Conservation (phyloP, 92 coral and sea anemone genomes). For the Chrysogorgia sp. region DNA sequence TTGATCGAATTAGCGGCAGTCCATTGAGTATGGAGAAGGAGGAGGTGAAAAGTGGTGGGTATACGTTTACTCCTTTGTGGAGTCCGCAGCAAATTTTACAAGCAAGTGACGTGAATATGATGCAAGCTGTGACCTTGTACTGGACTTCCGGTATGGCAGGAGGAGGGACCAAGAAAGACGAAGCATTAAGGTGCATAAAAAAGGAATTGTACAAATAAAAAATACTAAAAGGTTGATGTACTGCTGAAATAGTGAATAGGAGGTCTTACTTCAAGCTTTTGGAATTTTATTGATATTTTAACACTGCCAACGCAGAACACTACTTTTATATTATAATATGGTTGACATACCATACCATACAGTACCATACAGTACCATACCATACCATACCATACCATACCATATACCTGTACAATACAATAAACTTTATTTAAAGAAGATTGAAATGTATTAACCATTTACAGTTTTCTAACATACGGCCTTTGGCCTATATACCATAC, state of each 20-base stretch:
- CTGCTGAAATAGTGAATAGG: too few species aligned
- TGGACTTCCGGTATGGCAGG: constrained; percentile 69
- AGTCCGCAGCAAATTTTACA: constrained; percentile 67
- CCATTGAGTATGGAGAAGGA: constrained; percentile 74
- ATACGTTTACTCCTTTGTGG: constrained; percentile 82
- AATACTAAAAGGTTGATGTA: too few species aligned
- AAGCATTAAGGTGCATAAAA: constrained; percentile 23
- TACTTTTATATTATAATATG: neutral
- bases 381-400: constrained; percentile 31
- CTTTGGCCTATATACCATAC: neutral
- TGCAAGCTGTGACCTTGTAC: constrained; percentile 87
- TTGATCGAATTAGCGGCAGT: constrained; percentile 80
- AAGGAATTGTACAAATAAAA: too few species aligned
- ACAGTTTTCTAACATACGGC: too few species aligned
- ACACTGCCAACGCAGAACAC: too few species aligned
- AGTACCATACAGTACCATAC: neutral
- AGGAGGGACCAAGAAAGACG: constrained; percentile 45
- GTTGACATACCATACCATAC: constrained; percentile 10
- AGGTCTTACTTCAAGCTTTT: too few species aligned
- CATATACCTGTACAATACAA: too few species aligned
- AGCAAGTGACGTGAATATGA: constrained; percentile 81
- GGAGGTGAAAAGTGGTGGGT: constrained; percentile 59
- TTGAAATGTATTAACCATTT: too few species aligned
- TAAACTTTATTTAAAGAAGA: too few species aligned
- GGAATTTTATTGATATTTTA: too few species aligned